A percentile compares a stretch with the other conserved stretches of the same genome.
Conservation (phyloP, 2,888 invertebrate genomes). For the Acanthosoma haemorrhoidale region DNA sequence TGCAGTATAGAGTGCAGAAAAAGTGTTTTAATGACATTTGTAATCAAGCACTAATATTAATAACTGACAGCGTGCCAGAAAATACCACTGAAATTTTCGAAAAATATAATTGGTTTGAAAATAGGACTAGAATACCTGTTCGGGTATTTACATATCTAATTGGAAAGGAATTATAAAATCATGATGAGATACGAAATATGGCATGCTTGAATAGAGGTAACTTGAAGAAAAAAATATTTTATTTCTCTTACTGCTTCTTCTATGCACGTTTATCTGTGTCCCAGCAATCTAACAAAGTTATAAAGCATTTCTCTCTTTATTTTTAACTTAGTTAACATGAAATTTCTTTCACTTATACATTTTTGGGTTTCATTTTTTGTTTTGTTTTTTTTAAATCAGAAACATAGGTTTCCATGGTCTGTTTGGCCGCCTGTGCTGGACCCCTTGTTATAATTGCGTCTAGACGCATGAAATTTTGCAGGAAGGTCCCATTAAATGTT, state of each 20-base stretch:
- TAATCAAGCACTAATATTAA: conserved; percentile 93
- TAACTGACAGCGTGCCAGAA: conserved; percentile 90
- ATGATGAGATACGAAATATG: conserved; percentile 85
- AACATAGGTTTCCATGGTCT: too few species aligned
- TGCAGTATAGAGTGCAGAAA: conserved; percentile 51
- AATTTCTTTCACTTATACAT: too few species aligned
- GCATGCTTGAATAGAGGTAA: conserved; percentile 88
- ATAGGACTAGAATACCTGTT: conserved; percentile 69
- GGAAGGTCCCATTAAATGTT: too few species aligned
- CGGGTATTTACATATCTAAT: conserved; percentile 93
- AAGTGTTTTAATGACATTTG: conserved; percentile 55
- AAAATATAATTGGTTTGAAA: conserved; percentile 68
- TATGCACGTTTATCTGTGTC: too few species aligned
- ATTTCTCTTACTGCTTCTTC: too few species aligned
- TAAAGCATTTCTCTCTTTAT: too few species aligned
- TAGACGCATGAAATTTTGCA: too few species aligned
- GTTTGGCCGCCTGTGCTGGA: too few species aligned
- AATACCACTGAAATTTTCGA: conserved; percentile 81
- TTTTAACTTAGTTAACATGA: too few species aligned
- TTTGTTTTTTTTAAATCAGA: too few species aligned
- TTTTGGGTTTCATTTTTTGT: not conserved
- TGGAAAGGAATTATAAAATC: conserved; percentile 88
- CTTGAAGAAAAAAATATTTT: not conserved
- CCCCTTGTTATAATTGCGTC: too few species aligned
- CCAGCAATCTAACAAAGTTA: too few species aligned